Percentiles rank a stretch among this genome's conserved stretches.
phyloP scores from a whole-genome alignment of 1,140 invertebrate species.

The Cyclina sinensis region DNA sequence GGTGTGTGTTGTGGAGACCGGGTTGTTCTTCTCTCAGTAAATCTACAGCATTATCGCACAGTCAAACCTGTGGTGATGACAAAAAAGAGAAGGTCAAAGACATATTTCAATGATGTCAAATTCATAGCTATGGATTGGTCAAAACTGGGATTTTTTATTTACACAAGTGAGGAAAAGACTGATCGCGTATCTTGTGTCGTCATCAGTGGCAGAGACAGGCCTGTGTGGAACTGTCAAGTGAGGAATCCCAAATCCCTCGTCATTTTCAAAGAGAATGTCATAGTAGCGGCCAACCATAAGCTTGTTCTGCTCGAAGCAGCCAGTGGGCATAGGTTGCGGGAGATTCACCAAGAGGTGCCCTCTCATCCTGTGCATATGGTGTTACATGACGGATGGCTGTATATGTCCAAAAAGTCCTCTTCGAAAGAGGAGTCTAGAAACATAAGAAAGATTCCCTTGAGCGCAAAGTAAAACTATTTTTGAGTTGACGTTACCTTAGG shows the following conservation, averaged over 20 bases:
- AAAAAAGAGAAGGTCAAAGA: conserved; percentile 4
- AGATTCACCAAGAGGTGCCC: conserved; percentile 4
- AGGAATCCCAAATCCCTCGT: neutral
- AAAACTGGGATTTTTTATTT: conserved; percentile 12
- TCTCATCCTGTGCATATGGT: conserved; percentile 27
- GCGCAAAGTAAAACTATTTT: too few relatives aligned
- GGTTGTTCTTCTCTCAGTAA: neutral
- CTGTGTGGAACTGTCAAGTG: neutral
- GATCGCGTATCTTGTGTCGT: conserved; percentile 21
- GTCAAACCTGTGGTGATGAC: neutral
- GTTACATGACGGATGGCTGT: neutral
- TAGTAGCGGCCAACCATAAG: conserved; percentile 15
- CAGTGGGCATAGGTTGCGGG: neutral
- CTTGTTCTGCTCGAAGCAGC: neutral
- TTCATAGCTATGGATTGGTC: conserved; percentile 28
- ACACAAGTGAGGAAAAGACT: conserved; percentile 9
- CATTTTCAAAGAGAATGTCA: neutral
- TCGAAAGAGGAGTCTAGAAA: neutral
- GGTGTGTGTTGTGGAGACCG: conserved; percentile 13
- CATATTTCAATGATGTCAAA: conserved; percentile 39
- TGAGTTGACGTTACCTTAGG: too few relatives aligned
- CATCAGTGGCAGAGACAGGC: neutral
- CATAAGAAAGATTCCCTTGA: conserved; percentile 13
- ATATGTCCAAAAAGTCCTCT: conserved; percentile 13
- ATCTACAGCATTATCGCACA: neutral